These are phyloP conservation scores for Sciurus carolinensis DNA, from an alignment of 2,797 vertebrate species.

Conservation along the genomic window DNA sequence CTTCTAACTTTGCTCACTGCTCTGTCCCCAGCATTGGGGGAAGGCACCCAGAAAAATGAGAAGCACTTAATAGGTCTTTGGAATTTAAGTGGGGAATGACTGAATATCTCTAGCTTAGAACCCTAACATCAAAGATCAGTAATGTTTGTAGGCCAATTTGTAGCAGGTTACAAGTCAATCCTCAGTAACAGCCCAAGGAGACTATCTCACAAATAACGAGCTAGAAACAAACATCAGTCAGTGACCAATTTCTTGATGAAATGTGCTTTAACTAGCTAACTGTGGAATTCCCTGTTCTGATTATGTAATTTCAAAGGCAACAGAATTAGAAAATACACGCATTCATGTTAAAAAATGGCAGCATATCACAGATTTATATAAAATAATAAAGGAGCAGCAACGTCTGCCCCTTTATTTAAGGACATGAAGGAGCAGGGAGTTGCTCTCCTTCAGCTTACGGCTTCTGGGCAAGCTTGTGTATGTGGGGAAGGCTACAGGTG, in stretches of 20 bases:
- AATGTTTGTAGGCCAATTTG: neutral
- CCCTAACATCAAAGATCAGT: neutral
- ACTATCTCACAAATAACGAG: conserved; percentile 38
- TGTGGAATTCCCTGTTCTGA: conserved; percentile 14
- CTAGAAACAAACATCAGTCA: conserved; percentile 9
- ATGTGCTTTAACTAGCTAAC: conserved; percentile 14
- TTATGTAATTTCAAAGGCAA: conserved; percentile 56
- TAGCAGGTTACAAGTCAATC: neutral
- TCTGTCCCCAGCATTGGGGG: neutral
- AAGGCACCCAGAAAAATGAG: neutral
- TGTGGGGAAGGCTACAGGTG: neutral
- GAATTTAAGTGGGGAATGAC: neutral
- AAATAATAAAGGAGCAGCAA: neutral
- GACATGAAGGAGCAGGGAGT: neutral
- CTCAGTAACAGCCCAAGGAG: neutral
- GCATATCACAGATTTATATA: neutral
- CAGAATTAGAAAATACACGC: conserved; percentile 54
- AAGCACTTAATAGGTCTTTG: neutral
- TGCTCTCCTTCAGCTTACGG: neutral
- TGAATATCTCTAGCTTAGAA: neutral
- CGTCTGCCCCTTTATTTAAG: neutral
- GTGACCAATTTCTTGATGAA: conserved; percentile 28
- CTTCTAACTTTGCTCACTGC: conserved; percentile 29
- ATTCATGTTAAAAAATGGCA: conserved; percentile 19
- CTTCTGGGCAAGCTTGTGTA: neutral